A percentile compares a stretch with the other conserved stretches of the same genome.
These are phyloP conservation scores for Mythimna impura DNA, from an alignment of 2,888 invertebrate species.

Conservation along the genomic window DNA sequence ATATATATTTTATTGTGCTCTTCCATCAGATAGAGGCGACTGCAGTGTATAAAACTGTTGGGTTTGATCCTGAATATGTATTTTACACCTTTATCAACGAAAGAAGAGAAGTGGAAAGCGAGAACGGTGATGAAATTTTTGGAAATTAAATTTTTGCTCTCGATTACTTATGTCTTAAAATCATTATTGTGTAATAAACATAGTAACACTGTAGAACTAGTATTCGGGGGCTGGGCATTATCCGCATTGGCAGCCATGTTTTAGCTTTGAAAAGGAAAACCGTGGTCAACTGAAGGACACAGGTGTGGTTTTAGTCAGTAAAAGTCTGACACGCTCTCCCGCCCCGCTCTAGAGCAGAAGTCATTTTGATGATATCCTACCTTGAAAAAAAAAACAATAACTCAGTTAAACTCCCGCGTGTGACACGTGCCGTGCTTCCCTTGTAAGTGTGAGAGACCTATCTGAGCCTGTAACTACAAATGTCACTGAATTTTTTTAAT, in stretches of 20 bases:
- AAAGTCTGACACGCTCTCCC: too few species aligned
- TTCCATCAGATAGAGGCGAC: conserved; percentile 44
- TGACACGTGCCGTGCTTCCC: too few species aligned
- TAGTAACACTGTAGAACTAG: background rate
- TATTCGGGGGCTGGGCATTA: background rate
- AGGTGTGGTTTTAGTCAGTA: too few species aligned
- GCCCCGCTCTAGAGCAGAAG: too few species aligned
- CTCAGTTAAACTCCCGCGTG: background rate
- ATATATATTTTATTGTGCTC: conserved; percentile 50
- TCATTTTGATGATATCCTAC: too few species aligned
- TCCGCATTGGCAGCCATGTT: background rate
- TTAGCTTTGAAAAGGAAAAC: too few species aligned
- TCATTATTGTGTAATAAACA: background rate
- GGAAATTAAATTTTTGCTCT: too few species aligned
- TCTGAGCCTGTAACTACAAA: background rate
- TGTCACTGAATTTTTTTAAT: background rate
- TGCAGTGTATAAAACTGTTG: conserved; percentile 30
- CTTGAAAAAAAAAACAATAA: background rate
- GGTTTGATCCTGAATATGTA: background rate
- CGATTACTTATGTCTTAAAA: too few species aligned
- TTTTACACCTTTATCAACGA: background rate
- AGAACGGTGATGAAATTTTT: background rate
- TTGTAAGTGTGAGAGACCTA: background rate
- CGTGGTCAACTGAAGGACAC: too few species aligned
- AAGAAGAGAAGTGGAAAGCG: too few species aligned